Evolutionary conservation across 2,888 invertebrate genomes (phyloP), one percentile per base, ranked within the genome.

Genomic region (Cremastinae sp.): DNA sequence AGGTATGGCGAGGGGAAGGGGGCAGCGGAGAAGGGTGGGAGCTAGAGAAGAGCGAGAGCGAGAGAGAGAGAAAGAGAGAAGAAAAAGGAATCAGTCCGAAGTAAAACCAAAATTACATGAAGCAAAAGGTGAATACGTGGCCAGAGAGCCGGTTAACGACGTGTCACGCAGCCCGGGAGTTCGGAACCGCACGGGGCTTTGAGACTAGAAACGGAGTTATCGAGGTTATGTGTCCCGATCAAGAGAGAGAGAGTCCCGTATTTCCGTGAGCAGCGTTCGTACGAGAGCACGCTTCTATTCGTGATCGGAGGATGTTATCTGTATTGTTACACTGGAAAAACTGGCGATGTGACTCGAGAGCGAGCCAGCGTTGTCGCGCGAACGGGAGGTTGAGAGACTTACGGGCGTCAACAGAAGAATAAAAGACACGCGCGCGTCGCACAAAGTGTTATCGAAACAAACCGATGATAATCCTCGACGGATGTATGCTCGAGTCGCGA

Each of bases 111-210:
- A 18, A 14, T n/a, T 12, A 9, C 10, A 34, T 41, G 51, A 72
- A 36, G 14, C 10, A 47, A n/a, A 58, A 49, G 53, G 56, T 62
- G 58, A 59, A 62, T 75, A 75, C 74, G 74, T 75, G 70, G 69
- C 74, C 14, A 8, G 49, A 12, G 51, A 20, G n/a, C 28, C 38
- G 43, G 38, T 28, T 16, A 49, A 56, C 5, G 20, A 54, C 54
- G 70, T 61, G 61, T 75, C 70, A 66, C 28, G 1, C 22, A 36
- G 20, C 14, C 28, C 28, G 28, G 28, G 28, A 16, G 12, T 14
- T 28, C 8, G 9, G 22, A 45, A 4, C 2, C 7, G 12, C 38
- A 20, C 16, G 51, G 43, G 22, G 36, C 18, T 22, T 8, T 2
- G 9, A 28, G 36, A 41, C 53, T 53, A 28, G 45, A 66, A 49